Evolutionary conservation across 1,140 invertebrate species (phyloP), one percentile per base, ranked within the genome.

Genomic region (Mizuhopecten yessoensis): DNA sequence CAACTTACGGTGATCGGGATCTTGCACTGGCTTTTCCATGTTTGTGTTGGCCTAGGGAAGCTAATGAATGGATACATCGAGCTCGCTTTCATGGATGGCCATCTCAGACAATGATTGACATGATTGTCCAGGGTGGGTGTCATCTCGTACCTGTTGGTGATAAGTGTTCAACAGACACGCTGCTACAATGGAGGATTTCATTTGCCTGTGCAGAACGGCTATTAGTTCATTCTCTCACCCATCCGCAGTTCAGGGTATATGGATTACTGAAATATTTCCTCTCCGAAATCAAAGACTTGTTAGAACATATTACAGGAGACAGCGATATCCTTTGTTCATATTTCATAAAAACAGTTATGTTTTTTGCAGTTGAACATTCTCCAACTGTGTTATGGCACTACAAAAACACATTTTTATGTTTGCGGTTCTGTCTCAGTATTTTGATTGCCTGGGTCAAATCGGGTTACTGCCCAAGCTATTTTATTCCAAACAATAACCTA

Each of bases 401-500:
- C 86, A 17, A 75, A 98, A 97, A 99, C 99, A 29, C 87, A 33
- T 45, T 87, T 39, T 20, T 20, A 13, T 45, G 45, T 90, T 90
- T 90, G 13, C 57, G 86, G 29, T 49, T 49, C 33, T 90, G 89
- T 87, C 87, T 87, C 34, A 33, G 20, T 33, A 33, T 42, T 33
- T 33, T 90, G 17, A 86, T 87, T 29, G 29, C 34, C 11, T 90
- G 89, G 86, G 34, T 90, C 15, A 33, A 34, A 39, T 49, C 29
- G 0, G 89, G 86, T 20, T 87, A 90, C 34, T 87, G 86, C 33
- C 89, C 89, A n/a, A 90, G 87, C 86, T 90, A 49, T 49, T 90
- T 90, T 33, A 87, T 90, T 0, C 89, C 89, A 87, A 36, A 42
- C 13, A 90, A 90, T 86, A 90, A 87, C 87, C 33, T 88, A 88